Evolutionary conservation across 2,888 invertebrate species (phyloP), one percentile per base, ranked within the genome.

Genomic region (Meiosimyza decipiens): DNA sequence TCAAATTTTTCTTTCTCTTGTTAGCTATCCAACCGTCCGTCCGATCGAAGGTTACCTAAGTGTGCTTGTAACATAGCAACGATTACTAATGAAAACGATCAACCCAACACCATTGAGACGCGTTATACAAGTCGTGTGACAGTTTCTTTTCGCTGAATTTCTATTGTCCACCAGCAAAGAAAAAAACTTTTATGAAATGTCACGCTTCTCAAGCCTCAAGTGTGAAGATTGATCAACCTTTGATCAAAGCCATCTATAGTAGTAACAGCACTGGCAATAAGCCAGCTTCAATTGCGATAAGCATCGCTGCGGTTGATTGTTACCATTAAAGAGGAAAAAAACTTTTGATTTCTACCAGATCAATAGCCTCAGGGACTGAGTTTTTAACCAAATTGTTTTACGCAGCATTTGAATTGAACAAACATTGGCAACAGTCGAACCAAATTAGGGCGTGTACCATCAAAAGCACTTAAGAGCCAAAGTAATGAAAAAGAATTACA

Each of bases 271-370:
- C 50, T 33, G 47, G 47, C 47, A n/a, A 33, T 49, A 40, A 64
- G 59, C 59, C 59, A 50, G 51, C 40, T 66, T 9, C 67, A 49
- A 55, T 40, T 54, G 63, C 69, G 71, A 64, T 71, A 72, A 68
- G 55, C 74, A 64, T 68, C 57, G 59, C 70, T 66, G 62, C 66
- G 71, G 82, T 81, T 81, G 82, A 82, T 82, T 81, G 80, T 79
- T 77, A 77, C 79, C 82, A 81, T 78, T 40, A 40, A 40, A 40
- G 40, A 40, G 9, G 40, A 40, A 9, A 40, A 82, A 81, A 80
- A 84, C 84, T 85, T 83, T 85, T 84, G 84, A 83, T 84, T 83
- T 83, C 83, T 76, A 80, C 79, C 79, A 82, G 81, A 82, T 81
- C 80, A 81, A 81, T 81, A 81, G 80, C 80, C 66, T 72, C 79